Conservation (phyloP, 1,140 invertebrate species). For the Thaumatotibia leucotreta region DNA sequence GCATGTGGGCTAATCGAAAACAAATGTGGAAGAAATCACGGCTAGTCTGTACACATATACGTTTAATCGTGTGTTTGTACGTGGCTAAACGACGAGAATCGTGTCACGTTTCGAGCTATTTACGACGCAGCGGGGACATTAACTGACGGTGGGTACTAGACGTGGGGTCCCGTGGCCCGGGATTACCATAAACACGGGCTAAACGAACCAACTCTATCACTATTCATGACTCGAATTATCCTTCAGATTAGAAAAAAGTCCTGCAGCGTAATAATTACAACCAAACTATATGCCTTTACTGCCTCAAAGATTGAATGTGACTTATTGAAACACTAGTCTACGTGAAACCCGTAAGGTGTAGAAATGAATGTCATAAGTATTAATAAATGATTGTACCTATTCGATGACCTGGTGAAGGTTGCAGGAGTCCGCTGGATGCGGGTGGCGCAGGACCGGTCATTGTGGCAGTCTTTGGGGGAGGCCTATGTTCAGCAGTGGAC, state of each 20-base stretch:
- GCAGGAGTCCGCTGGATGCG: too few species aligned
- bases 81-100: background rate
- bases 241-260: background rate
- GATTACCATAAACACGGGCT: background rate
- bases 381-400: too few species aligned
- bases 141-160: background rate
- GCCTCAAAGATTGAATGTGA: too few species aligned
- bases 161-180: background rate
- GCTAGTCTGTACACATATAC: background rate
- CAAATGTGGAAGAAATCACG: background rate
- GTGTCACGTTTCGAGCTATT: conserved; percentile 6
- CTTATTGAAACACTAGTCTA: too few species aligned
- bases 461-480: too few species aligned
- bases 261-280: background rate
- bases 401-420: too few species aligned
- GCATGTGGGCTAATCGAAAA: conserved; percentile 5
- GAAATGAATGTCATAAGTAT: too few species aligned
- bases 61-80: background rate
- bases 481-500: too few species aligned
- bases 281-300: too few species aligned
- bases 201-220: background rate
- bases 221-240: background rate
- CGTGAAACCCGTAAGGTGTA: too few species aligned
- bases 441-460: too few species aligned
- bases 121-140: background rate